Conservation (phyloP, 92 coral and sea anemone species). For the Pocillopora meandrina region DNA sequence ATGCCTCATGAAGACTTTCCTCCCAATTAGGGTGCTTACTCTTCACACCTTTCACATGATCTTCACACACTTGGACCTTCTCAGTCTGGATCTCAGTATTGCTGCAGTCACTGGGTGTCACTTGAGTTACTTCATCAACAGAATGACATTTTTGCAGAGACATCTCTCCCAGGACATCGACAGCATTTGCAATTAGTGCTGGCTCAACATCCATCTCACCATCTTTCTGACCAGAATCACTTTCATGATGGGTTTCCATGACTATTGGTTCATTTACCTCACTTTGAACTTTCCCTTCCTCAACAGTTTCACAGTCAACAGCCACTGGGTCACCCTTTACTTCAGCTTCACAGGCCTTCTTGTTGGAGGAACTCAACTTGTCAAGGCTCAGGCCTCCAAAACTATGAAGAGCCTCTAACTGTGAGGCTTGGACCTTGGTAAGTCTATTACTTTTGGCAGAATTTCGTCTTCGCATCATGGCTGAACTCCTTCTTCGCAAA, state of each 20-base stretch:
- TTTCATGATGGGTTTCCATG: neutral
- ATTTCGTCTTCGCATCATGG: constrained; percentile 9
- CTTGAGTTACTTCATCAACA: neutral
- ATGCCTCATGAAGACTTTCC: neutral
- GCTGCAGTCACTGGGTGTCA: neutral
- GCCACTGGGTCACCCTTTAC: neutral
- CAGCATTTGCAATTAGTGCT: neutral
- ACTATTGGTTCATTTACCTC: neutral
- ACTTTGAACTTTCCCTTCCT: neutral
- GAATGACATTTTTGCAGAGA: neutral
- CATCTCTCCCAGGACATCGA: neutral
- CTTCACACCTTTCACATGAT: neutral
- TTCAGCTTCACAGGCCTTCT: neutral
- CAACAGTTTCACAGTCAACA: neutral
- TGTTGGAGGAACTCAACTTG: constrained; percentile 4
- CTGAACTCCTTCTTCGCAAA: constrained; percentile 23
- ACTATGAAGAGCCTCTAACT: constrained; percentile 53
- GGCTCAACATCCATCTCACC: neutral
- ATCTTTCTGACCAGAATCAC: neutral
- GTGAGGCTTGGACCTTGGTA: constrained; percentile 57
- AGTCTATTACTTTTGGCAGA: constrained; percentile 32
- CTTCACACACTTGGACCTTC: neutral
- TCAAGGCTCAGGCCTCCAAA: constrained; percentile 47
- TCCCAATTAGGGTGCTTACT: constrained; percentile 4
- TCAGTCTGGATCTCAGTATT: neutral